Conservation (phyloP, 2,888 invertebrate species). For the Agrochola circellaris region DNA sequence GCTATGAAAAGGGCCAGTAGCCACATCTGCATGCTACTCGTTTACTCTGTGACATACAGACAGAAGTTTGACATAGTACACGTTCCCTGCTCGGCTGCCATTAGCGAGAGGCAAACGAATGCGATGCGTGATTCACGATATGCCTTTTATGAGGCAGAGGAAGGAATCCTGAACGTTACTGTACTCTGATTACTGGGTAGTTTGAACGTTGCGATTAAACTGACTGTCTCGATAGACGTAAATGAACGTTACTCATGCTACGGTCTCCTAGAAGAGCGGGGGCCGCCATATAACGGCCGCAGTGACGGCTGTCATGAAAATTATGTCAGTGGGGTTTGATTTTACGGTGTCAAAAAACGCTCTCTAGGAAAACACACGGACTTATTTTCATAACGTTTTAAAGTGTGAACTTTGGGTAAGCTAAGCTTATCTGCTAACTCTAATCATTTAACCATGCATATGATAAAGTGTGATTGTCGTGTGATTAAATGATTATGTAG, state of each 20-base stretch:
- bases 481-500: not conserved
- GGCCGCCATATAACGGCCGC: too few relatives aligned
- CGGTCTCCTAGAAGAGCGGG: too few relatives aligned
- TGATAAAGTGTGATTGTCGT: not conserved
- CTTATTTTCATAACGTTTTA: too few relatives aligned
- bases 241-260: too few relatives aligned
- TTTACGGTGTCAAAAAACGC: too few relatives aligned
- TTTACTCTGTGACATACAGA: slow-evolving; percentile 22
- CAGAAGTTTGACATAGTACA: slow-evolving; percentile 49
- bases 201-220: not conserved
- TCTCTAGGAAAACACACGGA: too few relatives aligned
- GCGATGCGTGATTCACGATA: slow-evolving; percentile 26
- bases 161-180: not conserved
- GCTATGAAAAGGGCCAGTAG: not conserved
- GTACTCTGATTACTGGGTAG: slow-evolving; percentile 1
- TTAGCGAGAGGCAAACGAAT: slow-evolving; percentile 37
- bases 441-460: not conserved
- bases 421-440: not conserved
- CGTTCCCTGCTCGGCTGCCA: slow-evolving; percentile 41
- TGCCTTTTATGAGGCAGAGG: not conserved
- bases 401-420: not conserved
- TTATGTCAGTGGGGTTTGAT: too few relatives aligned
- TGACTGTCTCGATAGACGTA: too few relatives aligned
- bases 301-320: too few relatives aligned
- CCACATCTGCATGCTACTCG: not conserved